phyloP scores from a whole-genome alignment of 2,113 vertebrate species.

The Pantherophis guttatus region DNA sequence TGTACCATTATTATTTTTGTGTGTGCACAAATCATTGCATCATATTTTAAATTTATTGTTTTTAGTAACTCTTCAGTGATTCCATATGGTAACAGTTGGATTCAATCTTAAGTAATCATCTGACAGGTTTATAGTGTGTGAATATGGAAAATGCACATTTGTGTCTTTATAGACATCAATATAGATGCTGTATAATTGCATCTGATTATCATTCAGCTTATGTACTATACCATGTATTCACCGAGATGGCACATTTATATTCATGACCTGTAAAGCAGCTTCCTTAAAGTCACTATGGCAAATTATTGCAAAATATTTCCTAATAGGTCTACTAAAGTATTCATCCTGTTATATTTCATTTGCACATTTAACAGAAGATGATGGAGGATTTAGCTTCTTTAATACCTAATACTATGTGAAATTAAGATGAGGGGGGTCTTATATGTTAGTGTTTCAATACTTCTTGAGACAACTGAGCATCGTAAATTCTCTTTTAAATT shows the following conservation, averaged over 20 bases:
- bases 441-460: conserved; percentile 3
- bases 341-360: background rate
- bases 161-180: background rate
- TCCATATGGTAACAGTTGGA: background rate
- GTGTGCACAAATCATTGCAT: background rate
- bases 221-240: background rate
- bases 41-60: background rate
- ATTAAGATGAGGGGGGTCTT: rapidly evolving
- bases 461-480: background rate
- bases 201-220: background rate
- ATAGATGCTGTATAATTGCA: background rate
- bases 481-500: conserved; percentile 30
- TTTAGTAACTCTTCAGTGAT: background rate
- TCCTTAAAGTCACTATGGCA: background rate
- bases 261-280: background rate
- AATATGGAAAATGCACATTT: background rate
- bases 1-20: background rate
- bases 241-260: background rate
- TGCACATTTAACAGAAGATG: background rate
- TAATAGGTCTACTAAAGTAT: background rate
- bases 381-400: background rate
- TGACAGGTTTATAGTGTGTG: background rate
- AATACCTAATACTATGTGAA: background rate
- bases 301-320: conserved; percentile 2
- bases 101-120: background rate